These are phyloP conservation scores for Agonopterix subpropinquella DNA, from an alignment of 2,888 invertebrate species.

Conservation along the genomic window DNA sequence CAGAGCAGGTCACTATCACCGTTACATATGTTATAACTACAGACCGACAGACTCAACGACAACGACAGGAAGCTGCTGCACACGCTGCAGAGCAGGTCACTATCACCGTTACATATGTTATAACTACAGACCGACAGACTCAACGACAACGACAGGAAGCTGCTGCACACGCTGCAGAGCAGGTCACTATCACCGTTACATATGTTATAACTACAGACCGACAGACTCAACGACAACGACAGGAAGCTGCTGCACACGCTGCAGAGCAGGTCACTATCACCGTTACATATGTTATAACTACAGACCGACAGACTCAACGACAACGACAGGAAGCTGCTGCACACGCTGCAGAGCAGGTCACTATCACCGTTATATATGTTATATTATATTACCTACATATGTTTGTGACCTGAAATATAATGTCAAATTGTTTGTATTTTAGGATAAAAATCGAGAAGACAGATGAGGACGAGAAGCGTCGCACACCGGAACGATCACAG, in stretches of 20 bases:
- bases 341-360: slow-evolving; percentile 60
- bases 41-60: slow-evolving; percentile 71
- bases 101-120: neutral
- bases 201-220: slow-evolving; percentile 43
- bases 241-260: slow-evolving; percentile 73
- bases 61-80: slow-evolving; percentile 75
- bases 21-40: slow-evolving; percentile 21
- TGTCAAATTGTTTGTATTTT: neutral
- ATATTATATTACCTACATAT: no score
- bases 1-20: slow-evolving; percentile 37
- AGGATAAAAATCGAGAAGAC: slow-evolving; percentile 17
- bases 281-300: slow-evolving; percentile 15
- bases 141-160: slow-evolving; percentile 73
- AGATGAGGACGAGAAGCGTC: slow-evolving; percentile 7
- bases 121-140: slow-evolving; percentile 67
- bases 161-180: slow-evolving; percentile 69
- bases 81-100: slow-evolving; percentile 54
- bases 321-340: slow-evolving; percentile 73
- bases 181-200: slow-evolving; percentile 20
- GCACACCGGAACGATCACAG: slow-evolving; percentile 20
- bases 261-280: slow-evolving; percentile 37
- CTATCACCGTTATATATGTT: no score
- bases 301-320: slow-evolving; percentile 73
- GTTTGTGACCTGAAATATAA: neutral
- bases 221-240: slow-evolving; percentile 73